Conservation (phyloP, 2,888 invertebrate species). For the Boloria euphrosyne region DNA sequence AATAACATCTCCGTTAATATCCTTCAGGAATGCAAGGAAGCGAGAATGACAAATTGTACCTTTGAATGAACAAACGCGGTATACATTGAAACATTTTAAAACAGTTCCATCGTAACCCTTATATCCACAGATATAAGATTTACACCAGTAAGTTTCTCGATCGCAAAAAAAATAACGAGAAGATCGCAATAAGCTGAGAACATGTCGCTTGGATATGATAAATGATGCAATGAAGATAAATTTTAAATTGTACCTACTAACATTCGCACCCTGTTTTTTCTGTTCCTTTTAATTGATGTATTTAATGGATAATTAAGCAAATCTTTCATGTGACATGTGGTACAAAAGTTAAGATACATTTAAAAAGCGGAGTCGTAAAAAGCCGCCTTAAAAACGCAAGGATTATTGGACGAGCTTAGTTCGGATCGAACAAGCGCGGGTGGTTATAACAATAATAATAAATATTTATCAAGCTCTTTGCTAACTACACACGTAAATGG, state of each 20-base stretch:
- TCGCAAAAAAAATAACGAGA: slow-evolving; percentile 33
- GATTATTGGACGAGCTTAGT: too few relatives aligned
- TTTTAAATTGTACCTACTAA: slow-evolving; percentile 28
- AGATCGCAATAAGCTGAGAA: slow-evolving; percentile 33
- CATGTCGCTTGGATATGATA: slow-evolving; percentile 36
- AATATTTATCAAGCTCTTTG: too few relatives aligned
- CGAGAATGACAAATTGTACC: slow-evolving; percentile 43
- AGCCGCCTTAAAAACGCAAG: too few relatives aligned
- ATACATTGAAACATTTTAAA: slow-evolving; percentile 23
- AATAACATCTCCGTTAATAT: slow-evolving; percentile 39
- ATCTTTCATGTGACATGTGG: too few relatives aligned
- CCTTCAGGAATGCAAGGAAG: slow-evolving; percentile 43
- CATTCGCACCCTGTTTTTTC: slow-evolving; percentile 12
- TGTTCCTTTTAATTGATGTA: not conserved
- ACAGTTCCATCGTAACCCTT: slow-evolving; percentile 17
- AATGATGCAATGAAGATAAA: slow-evolving; percentile 36
- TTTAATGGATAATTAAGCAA: not conserved
- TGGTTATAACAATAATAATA: too few relatives aligned
- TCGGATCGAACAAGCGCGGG: too few relatives aligned
- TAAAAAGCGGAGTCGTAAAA: too few relatives aligned
- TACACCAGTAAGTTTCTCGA: slow-evolving; percentile 20
- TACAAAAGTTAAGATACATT: too few relatives aligned
- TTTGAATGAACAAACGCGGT: slow-evolving; percentile 30
- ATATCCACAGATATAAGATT: slow-evolving; percentile 19
- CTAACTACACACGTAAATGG: too few relatives aligned